Evolutionary conservation across 2,888 invertebrate species (phyloP).

Genomic region (Dicyrtomina minuta): DNA sequence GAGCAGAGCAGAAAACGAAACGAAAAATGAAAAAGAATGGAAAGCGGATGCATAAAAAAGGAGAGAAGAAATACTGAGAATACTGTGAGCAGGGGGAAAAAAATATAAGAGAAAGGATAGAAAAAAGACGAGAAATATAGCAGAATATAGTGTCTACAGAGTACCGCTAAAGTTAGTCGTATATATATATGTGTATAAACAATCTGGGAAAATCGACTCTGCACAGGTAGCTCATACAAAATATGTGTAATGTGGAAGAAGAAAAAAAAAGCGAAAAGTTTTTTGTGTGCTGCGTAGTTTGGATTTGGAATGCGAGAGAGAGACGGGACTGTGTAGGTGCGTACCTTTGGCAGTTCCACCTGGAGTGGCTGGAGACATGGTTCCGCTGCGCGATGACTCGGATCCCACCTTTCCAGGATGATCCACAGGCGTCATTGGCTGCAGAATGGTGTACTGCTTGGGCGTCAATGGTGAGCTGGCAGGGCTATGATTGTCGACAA

Average conservation of each 20-base stretch:
- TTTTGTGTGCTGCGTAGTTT: constrained; percentile 25
- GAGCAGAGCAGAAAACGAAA: too few species aligned
- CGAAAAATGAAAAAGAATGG: not conserved
- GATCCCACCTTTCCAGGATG: constrained; percentile 46
- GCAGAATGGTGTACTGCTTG: constrained; percentile 47
- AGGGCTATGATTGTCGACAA: constrained; percentile 44
- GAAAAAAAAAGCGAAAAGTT: not conserved
- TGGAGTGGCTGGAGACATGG: constrained; percentile 46
- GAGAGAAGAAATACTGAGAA: not conserved
- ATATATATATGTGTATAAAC: too few species aligned
- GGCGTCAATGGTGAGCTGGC: constrained; percentile 46
- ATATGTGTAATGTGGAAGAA: constrained; percentile 15
- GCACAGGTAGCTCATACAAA: not conserved
- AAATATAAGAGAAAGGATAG: constrained; percentile 13
- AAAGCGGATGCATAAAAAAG: not conserved
- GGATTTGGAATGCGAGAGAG: constrained; percentile 12
- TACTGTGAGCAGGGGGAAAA: not conserved
- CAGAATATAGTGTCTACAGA: too few species aligned
- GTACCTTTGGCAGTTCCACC: constrained; percentile 48
- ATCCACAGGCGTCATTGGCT: constrained; percentile 50
- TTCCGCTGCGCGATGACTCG: constrained; percentile 44
- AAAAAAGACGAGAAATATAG: constrained; percentile 17
- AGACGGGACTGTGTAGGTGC: constrained; percentile 1
- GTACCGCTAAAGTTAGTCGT: too few species aligned
- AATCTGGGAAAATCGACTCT: too few species aligned